phyloP scores from a whole-genome alignment of 2,113 vertebrate species.

The Myotis lucifugus region DNA sequence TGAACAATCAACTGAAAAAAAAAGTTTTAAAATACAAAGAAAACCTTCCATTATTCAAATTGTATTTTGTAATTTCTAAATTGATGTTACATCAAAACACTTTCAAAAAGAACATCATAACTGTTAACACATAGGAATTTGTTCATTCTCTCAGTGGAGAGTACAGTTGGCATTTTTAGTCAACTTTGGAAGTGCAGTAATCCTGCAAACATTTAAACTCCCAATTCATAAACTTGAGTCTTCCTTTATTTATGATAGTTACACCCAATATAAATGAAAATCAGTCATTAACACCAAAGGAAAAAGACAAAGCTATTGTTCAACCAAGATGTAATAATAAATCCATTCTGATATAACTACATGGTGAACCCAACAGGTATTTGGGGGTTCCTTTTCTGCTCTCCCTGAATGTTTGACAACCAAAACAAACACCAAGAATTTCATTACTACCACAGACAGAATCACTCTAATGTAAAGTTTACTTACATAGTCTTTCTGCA shows the following conservation, averaged over 20 bases:
- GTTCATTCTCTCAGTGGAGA: slow-evolving; percentile 46
- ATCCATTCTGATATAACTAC: background rate
- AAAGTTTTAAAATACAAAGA: slow-evolving; percentile 63
- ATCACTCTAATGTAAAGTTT: background rate
- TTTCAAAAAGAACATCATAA: slow-evolving; percentile 37
- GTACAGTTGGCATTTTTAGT: slow-evolving; percentile 44
- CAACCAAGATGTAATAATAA: background rate
- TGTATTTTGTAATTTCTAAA: slow-evolving; percentile 59
- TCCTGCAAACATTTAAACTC: slow-evolving; percentile 15
- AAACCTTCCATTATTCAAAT: slow-evolving; percentile 29
- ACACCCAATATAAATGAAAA: background rate
- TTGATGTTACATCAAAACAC: slow-evolving; percentile 29
- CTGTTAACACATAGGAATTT: background rate
- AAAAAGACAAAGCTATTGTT: background rate
- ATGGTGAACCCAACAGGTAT: background rate
- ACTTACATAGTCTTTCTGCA: slow-evolving; percentile 36
- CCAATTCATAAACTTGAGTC: slow-evolving; percentile 31
- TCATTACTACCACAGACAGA: background rate
- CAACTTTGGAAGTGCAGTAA: background rate
- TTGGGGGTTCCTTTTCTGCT: background rate
- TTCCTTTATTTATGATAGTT: slow-evolving; percentile 12
- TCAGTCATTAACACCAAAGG: background rate
- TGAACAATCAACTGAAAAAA: slow-evolving; percentile 59
- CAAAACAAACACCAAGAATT: slow-evolving; percentile 40
- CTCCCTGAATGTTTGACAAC: background rate